These are phyloP conservation scores for Dendrolimus kikuchii DNA, from an alignment of 1,140 invertebrate species.

Conservation along the genomic window DNA sequence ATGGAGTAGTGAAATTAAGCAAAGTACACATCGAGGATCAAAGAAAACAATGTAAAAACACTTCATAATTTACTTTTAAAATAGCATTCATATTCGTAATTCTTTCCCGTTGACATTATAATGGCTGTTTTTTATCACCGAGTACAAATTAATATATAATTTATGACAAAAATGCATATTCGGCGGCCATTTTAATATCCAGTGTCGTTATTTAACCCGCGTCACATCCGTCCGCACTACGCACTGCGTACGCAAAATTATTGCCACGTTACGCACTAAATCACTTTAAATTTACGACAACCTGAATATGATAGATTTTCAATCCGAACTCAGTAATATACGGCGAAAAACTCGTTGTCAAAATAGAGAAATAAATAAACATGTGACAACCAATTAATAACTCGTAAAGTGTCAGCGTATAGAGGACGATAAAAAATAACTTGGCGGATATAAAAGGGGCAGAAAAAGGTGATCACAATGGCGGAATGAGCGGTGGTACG, in stretches of 20 bases:
- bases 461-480: conserved; percentile 66
- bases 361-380: conserved; percentile 72
- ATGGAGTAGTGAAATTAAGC: too few species aligned
- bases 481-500: conserved; percentile 59
- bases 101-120: conserved; percentile 12
- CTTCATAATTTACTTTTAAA: conserved; percentile 8
- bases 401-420: conserved; percentile 70
- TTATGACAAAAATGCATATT: conserved; percentile 42
- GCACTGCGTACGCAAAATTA: conserved; percentile 58
- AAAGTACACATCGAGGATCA: background rate
- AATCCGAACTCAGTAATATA: conserved; percentile 60
- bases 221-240: conserved; percentile 63
- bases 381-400: conserved; percentile 73
- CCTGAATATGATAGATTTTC: conserved; percentile 72
- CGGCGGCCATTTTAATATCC: conserved; percentile 62
- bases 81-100: conserved; percentile 11
- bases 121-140: conserved; percentile 12
- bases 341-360: conserved; percentile 62
- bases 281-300: conserved; percentile 67
- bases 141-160: conserved; percentile 19
- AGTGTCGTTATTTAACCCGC: conserved; percentile 61
- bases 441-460: conserved; percentile 53
- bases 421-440: conserved; percentile 62
- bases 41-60: conserved; percentile 5
- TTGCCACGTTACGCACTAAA: conserved; percentile 65